A percentile compares a stretch with the other conserved stretches of the same genome.
Evolutionary conservation across 2,113 vertebrate genomes (phyloP).

Genomic region (Cricetomys ansorgei): DNA sequence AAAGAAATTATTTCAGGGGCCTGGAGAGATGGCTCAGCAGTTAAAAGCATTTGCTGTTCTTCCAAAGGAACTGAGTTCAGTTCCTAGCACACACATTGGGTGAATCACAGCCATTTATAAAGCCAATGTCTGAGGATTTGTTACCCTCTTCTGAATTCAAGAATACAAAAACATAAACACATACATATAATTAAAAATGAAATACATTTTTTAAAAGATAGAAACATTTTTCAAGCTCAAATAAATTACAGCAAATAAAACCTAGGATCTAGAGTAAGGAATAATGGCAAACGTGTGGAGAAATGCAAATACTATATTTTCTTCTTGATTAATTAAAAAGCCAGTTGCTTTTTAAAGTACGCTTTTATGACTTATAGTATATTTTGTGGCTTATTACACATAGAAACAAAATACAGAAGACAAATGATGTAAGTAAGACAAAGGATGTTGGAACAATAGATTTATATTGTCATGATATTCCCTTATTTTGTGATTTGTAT

Average conservation of each 20-base stretch:
- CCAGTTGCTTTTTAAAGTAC: conserved; percentile 7
- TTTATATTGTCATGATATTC: background rate
- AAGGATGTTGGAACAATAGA: background rate
- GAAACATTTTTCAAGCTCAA: background rate
- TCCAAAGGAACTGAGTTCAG: background rate
- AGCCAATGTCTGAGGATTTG: background rate
- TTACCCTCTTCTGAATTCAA: background rate
- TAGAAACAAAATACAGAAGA: background rate
- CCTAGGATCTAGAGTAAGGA: background rate
- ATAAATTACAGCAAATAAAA: background rate
- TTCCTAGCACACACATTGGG: background rate
- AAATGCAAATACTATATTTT: background rate
- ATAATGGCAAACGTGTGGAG: background rate
- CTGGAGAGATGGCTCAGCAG: background rate
- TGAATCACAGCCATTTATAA: background rate
- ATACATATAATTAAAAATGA: background rate
- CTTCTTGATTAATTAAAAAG: background rate
- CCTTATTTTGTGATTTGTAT: background rate
- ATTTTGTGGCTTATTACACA: background rate
- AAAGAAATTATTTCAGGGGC: background rate
- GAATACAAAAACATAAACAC: background rate
- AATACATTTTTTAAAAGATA: background rate
- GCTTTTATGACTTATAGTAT: too few relatives aligned
- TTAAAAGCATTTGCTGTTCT: background rate
- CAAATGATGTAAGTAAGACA: background rate